These are phyloP conservation scores for Xenus cinereus DNA, from an alignment of 2,113 vertebrate genomes.

Conservation along the genomic window DNA sequence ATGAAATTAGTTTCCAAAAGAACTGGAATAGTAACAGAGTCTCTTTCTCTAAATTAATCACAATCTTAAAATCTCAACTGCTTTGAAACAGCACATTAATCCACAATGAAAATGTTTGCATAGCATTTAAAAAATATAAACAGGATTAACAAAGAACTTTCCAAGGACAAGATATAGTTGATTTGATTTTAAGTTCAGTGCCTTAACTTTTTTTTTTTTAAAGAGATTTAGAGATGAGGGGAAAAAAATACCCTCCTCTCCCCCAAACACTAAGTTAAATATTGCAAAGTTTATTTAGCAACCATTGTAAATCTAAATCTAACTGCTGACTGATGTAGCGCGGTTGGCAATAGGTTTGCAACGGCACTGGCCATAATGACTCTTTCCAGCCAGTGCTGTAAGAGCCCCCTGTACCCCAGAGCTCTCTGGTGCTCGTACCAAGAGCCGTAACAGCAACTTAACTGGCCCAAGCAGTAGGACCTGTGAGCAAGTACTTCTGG, in stretches of 20 bases:
- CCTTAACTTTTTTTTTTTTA: background rate
- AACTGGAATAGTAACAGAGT: background rate
- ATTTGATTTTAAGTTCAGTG: conserved; percentile 1
- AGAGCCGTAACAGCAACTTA: background rate
- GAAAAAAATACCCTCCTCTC: background rate
- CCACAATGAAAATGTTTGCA: conserved; percentile 54
- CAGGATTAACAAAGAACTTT: conserved; percentile 44
- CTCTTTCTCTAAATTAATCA: conserved; percentile 40
- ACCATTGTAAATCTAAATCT: background rate
- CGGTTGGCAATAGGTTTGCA: background rate
- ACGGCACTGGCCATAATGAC: too few species aligned
- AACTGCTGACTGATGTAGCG: background rate
- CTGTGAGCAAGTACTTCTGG: background rate
- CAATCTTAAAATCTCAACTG: conserved; percentile 61
- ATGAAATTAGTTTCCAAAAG: conserved; percentile 68
- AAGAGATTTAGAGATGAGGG: background rate
- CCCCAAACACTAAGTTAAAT: background rate
- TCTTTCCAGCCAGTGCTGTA: background rate
- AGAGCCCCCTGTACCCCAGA: background rate
- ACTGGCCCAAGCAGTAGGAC: background rate
- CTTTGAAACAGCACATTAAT: conserved; percentile 58
- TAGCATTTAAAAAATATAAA: conserved; percentile 44
- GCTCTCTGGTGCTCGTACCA: background rate
- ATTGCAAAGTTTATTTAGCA: background rate
- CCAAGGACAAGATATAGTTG: conserved; percentile 21